phyloP scores from a whole-genome alignment of 2,888 invertebrate species.

The Phanerotoma sp. region DNA sequence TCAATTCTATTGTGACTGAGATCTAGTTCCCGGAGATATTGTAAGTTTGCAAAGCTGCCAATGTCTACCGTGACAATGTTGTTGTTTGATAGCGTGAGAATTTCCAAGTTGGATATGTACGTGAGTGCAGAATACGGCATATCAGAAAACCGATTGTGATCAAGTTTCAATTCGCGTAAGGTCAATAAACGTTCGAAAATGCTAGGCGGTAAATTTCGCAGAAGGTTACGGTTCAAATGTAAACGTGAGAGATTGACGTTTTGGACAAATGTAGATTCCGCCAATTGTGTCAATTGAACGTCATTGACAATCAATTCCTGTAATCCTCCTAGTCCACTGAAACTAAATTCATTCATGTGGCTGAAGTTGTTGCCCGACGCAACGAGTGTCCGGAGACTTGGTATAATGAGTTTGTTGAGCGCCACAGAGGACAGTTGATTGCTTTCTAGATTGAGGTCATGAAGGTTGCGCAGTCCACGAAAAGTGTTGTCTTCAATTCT shows the following conservation, averaged over 20 bases:
- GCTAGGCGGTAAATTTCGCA: constrained; percentile 70
- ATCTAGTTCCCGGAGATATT: constrained; percentile 73
- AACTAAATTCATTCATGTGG: constrained; percentile 69
- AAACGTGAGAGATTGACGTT: constrained; percentile 76
- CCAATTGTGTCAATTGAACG: constrained; percentile 70
- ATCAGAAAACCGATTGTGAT: constrained; percentile 70
- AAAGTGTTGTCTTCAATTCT: constrained; percentile 75
- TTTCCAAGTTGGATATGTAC: constrained; percentile 74
- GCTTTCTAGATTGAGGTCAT: constrained; percentile 75
- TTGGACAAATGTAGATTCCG: constrained; percentile 71
- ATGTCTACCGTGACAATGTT: constrained; percentile 72
- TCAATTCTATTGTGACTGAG: constrained; percentile 76
- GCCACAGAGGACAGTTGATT: constrained; percentile 72
- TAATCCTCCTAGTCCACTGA: constrained; percentile 76
- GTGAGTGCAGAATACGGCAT: constrained; percentile 79
- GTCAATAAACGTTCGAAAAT: constrained; percentile 74
- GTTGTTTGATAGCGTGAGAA: constrained; percentile 69
- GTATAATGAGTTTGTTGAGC: constrained; percentile 71
- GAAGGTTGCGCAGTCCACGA: constrained; percentile 71
- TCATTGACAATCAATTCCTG: constrained; percentile 71
- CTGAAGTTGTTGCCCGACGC: constrained; percentile 79
- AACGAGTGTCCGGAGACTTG: constrained; percentile 71
- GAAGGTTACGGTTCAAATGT: constrained; percentile 71
- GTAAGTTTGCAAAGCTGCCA: constrained; percentile 73
- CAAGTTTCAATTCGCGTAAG: constrained; percentile 73